Evolutionary conservation across 2,888 invertebrate species (phyloP).

Genomic region (Athrips mouffetella): DNA sequence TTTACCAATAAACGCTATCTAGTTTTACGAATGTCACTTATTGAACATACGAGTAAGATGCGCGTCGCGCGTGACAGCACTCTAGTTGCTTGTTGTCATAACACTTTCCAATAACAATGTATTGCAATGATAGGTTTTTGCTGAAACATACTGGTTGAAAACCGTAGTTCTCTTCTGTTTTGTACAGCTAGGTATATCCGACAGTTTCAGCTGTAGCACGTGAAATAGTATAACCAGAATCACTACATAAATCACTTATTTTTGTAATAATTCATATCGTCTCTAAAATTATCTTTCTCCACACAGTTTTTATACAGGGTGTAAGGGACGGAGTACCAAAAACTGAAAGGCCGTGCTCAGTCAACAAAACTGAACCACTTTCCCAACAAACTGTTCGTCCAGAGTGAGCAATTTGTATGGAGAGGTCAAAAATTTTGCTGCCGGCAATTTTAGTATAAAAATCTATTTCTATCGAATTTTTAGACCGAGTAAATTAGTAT

Average conservation of each 20-base stretch:
- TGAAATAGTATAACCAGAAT: constrained; percentile 6
- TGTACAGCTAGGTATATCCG: background rate
- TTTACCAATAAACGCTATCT: background rate
- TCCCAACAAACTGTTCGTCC: too few species aligned
- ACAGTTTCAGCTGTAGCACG: constrained; percentile 12
- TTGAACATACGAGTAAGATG: constrained; percentile 8
- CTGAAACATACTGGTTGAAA: background rate
- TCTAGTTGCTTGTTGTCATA: background rate
- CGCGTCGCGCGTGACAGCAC: constrained; percentile 8
- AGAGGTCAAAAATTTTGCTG: too few species aligned
- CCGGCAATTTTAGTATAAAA: too few species aligned
- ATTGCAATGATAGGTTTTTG: constrained; percentile 14
- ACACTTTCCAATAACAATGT: constrained; percentile 17
- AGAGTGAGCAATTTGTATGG: too few species aligned
- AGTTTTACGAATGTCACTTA: background rate
- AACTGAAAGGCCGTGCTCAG: too few species aligned
- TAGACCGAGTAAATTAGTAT: too few species aligned
- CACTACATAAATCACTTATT: background rate
- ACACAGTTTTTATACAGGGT: too few species aligned
- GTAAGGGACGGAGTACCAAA: too few species aligned
- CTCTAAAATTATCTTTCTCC: too few species aligned
- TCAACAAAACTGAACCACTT: too few species aligned
- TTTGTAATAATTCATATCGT: background rate
- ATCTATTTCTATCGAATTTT: too few species aligned
- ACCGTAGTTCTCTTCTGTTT: background rate